Percentiles rank a stretch among this genome's conserved stretches.
Conservation (phyloP, 2,888 invertebrate genomes). For the Siphonodentalium dalli region DNA sequence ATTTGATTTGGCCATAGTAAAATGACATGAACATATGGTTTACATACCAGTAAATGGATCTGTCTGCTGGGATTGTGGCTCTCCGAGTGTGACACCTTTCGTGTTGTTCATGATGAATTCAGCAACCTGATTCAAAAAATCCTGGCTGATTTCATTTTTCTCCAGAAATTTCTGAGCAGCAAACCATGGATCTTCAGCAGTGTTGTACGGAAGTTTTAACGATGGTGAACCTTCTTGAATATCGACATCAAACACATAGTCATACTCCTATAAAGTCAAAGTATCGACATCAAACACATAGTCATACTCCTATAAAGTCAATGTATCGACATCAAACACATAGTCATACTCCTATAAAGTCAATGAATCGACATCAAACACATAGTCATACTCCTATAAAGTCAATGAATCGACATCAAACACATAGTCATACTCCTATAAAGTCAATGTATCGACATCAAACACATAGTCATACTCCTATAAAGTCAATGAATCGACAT, state of each 20-base stretch:
- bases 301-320: no score
- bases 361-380: no score
- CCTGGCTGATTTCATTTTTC: constrained; percentile 81
- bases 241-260: constrained; percentile 95
- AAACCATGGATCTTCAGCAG: constrained; percentile 88
- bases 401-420: no score
- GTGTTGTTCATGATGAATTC: constrained; percentile 90
- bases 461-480: no score
- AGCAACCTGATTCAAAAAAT: constrained; percentile 87
- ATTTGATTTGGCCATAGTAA: neutral
- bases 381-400: no score
- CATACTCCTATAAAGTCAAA: constrained; percentile 75
- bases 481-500: no score
- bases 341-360: no score
- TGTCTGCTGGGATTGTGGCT: constrained; percentile 40
- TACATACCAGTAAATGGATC: constrained; percentile 72
- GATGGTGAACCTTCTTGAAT: constrained; percentile 88
- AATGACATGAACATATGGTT: neutral
- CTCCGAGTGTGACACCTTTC: constrained; percentile 65
- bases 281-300: no score
- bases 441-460: no score
- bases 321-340: no score
- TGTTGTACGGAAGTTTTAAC: constrained; percentile 89
- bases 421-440: no score
- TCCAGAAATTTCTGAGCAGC: constrained; percentile 91